Evolutionary conservation across 2,888 invertebrate species (phyloP).

Genomic region (Platycheirus rosarum): DNA sequence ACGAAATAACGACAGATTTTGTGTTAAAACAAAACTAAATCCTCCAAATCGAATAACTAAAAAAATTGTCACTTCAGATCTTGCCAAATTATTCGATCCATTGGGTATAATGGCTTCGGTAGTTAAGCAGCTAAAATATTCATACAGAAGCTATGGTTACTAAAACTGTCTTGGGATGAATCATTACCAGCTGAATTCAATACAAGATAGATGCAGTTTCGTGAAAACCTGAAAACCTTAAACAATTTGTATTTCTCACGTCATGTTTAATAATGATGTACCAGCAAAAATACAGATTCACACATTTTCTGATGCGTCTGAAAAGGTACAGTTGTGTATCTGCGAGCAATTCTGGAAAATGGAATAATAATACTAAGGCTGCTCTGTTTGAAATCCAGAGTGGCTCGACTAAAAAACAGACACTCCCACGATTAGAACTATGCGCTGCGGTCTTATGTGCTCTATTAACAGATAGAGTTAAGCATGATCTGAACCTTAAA

Average conservation of each 20-base stretch:
- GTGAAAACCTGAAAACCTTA: neutral
- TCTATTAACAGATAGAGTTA: conserved; percentile 22
- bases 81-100: conserved; percentile 59
- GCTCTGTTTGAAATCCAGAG: conserved; percentile 48
- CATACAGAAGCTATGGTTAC: conserved; percentile 56
- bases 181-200: conserved; percentile 36
- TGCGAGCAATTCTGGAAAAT: conserved; percentile 21
- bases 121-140: conserved; percentile 54
- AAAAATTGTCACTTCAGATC: conserved; percentile 28
- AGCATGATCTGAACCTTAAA: neutral
- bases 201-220: conserved; percentile 25
- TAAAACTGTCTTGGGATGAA: conserved; percentile 58
- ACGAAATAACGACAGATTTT: conserved; percentile 45
- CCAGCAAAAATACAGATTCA: conserved; percentile 41
- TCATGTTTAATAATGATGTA: conserved; percentile 20
- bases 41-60: conserved; percentile 40
- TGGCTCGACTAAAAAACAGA: conserved; percentile 45
- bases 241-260: conserved; percentile 16
- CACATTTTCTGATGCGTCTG: conserved; percentile 58
- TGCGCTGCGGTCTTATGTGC: conserved; percentile 29
- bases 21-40: conserved; percentile 24
- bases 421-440: conserved; percentile 35
- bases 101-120: conserved; percentile 50
- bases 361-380: conserved; percentile 16
- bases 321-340: conserved; percentile 24